Evolutionary conservation across 2,888 invertebrate genomes (phyloP), one percentile per base, ranked within the genome.

Genomic region (Dynastes grantii): DNA sequence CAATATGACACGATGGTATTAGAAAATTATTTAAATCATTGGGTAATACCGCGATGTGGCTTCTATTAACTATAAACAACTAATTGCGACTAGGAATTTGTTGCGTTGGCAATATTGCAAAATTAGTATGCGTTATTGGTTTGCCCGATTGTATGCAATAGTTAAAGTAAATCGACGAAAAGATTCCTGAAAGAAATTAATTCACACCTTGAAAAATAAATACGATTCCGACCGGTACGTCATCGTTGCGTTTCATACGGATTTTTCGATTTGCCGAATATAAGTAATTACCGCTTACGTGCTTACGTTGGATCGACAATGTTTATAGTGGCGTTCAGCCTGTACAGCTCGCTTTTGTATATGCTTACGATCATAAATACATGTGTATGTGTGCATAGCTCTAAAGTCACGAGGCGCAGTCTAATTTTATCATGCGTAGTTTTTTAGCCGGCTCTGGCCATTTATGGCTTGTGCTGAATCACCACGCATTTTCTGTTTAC

Each of bases 331-430:
- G 55, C 22, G 22, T 58, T 55, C 55, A 58, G 55, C 55, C 16
- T 27, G n/a, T 58, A 58, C 22, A 58, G 55, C 22, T 58, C 22
- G 45, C 45, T 45, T 45, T 45, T 45, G 45, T 45, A 45, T 45
- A 45, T 11, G 8, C 45, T 11, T 45, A 45, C 9, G 45, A 45
- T 8, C 45, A 11, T 45, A 45, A 45, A 45, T 45, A 45, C 45
- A 45, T 45, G 11, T 8, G 55, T 58, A 58, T 63, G 63, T n/a
- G 27, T 51, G 68, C 27, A 40, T 61, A 61, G 73, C 61, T 58
- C 73, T n/a, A 61, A 75, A 75, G 73, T 75, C 73, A 75, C 73
- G 73, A 75, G 73, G 73, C 40, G 55, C 22, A 75, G 32, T 75
- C 73, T 75, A 75, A 75, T 63, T 75, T 75, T 75, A 75, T 75